A percentile compares a stretch with the other conserved stretches of the same genome.
Evolutionary conservation across 1,140 invertebrate genomes (phyloP).

Genomic region (Mesaphorura yosii): DNA sequence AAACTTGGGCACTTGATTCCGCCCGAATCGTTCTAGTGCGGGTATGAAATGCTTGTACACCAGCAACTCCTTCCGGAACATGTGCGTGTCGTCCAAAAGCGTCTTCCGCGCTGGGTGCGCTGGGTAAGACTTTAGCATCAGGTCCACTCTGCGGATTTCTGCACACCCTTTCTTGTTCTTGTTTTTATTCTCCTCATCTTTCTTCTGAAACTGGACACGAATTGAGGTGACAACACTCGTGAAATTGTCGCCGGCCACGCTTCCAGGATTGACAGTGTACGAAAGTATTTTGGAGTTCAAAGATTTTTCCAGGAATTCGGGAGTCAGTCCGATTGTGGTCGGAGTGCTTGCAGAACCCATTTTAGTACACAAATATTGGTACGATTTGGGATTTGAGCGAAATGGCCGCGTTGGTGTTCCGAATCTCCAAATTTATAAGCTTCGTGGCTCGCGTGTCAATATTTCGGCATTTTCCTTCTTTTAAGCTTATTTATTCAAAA

Average conservation of each 20-base stretch:
- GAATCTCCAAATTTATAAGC: too few relatives aligned
- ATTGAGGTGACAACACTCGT: conserved; percentile 38
- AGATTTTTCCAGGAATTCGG: conserved; percentile 16
- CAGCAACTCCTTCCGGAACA: conserved; percentile 21
- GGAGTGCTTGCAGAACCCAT: too few relatives aligned
- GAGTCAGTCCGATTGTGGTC: too few relatives aligned
- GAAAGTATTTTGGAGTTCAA: conserved; percentile 31
- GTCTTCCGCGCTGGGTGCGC: conserved; percentile 10
- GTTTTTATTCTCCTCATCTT: too few relatives aligned
- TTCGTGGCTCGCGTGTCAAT: too few relatives aligned
- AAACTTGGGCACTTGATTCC: neutral
- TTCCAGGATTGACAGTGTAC: conserved; percentile 34
- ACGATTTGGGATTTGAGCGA: too few relatives aligned
- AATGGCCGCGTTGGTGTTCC: too few relatives aligned
- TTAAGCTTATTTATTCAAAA: too few relatives aligned
- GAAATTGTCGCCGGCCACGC: conserved; percentile 41
- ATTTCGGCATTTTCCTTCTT: too few relatives aligned
- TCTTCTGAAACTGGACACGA: conserved; percentile 14
- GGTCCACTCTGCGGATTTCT: neutral
- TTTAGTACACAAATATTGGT: too few relatives aligned
- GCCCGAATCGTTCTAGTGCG: neutral
- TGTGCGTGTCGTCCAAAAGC: conserved; percentile 12
- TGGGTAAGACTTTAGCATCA: conserved; percentile 21
- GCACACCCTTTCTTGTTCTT: neutral
- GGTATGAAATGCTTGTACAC: conserved; percentile 17